Evolutionary conservation across 2,888 invertebrate genomes (phyloP).

Genomic region (Pollenia labialis): DNA sequence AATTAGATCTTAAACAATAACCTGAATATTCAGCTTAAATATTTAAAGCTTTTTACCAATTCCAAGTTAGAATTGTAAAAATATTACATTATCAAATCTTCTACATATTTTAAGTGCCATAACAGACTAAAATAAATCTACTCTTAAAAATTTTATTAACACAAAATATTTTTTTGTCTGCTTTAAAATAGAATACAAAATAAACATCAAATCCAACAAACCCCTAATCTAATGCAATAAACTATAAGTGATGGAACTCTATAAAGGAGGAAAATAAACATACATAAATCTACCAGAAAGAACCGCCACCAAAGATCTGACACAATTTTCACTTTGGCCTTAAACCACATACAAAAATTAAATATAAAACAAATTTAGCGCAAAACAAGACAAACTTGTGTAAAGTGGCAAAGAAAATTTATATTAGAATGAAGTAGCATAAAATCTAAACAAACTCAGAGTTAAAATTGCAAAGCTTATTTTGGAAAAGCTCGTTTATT

Average conservation of each 20-base stretch:
- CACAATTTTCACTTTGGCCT: constrained; percentile 66
- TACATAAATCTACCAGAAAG: constrained; percentile 40
- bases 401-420: background rate
- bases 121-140: no score
- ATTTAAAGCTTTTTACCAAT: no score
- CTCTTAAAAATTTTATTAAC: constrained; percentile 2
- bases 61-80: no score
- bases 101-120: no score
- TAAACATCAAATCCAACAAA: constrained; percentile 22
- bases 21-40: no score
- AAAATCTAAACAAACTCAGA: constrained; percentile 41
- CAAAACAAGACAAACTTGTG: background rate
- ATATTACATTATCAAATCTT: no score
- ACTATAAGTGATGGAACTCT: constrained; percentile 51
- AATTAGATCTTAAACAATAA: no score
- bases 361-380: constrained; percentile 4
- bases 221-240: constrained; percentile 48
- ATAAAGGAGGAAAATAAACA: constrained; percentile 45
- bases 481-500: constrained; percentile 53
- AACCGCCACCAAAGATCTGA: constrained; percentile 57
- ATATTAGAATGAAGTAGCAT: constrained; percentile 18
- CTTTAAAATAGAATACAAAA: background rate
- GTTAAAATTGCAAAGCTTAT: constrained; percentile 55
- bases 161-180: background rate
- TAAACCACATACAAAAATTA: constrained; percentile 18